These are phyloP conservation scores for Acanthurus tractus DNA, from an alignment of 2,797 vertebrate species.

Conservation along the genomic window DNA sequence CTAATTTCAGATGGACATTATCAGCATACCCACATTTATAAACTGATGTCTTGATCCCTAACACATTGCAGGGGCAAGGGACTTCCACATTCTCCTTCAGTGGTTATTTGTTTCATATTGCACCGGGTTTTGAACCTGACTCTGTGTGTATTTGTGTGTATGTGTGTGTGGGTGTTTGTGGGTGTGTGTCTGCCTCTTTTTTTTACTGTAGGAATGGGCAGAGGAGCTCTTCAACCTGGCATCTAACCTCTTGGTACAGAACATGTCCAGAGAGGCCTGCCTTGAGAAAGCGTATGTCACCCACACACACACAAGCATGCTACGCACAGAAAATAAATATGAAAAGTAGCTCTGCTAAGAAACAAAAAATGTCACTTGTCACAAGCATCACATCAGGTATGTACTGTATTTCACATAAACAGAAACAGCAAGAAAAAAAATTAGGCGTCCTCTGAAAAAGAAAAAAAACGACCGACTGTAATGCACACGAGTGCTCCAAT, in stretches of 20 bases:
- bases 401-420: slow-evolving; percentile 17
- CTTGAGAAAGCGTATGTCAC: slow-evolving; percentile 95
- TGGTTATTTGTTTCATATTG: slow-evolving; percentile 9
- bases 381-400: neutral
- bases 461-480: neutral
- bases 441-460: neutral
- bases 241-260: slow-evolving; percentile 96
- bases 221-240: slow-evolving; percentile 96
- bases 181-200: slow-evolving; percentile 40
- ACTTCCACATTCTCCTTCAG: slow-evolving; percentile 12
- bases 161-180: slow-evolving; percentile 28
- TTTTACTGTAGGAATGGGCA: slow-evolving; percentile 93
- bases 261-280: slow-evolving; percentile 95
- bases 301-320: neutral
- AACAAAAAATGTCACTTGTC: slow-evolving; percentile 11
- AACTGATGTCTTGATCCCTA: slow-evolving; percentile 15
- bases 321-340: slow-evolving; percentile 28
- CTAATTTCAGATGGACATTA: slow-evolving; percentile 5
- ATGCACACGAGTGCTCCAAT: neutral
- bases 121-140: neutral
- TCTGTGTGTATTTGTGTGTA: slow-evolving; percentile 14
- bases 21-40: neutral
- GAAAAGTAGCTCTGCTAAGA: slow-evolving; percentile 28
- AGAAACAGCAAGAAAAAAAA: slow-evolving; percentile 30
- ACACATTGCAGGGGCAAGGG: neutral